Evolutionary conservation across 2,888 invertebrate species (phyloP), one percentile per base, ranked within the genome.

Genomic region (Empis stercorea): DNA sequence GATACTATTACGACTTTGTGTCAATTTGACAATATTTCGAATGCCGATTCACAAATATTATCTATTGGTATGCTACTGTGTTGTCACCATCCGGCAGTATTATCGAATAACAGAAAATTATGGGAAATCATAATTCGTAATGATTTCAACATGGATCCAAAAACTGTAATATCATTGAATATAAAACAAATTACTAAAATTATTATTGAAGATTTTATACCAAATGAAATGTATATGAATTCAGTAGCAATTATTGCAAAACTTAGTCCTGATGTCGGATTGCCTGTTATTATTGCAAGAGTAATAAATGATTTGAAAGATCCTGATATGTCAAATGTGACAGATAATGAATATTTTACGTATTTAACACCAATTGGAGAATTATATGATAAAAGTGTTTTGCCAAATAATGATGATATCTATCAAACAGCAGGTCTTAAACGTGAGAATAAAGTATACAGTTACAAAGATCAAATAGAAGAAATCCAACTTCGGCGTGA

Each of bases 381-480:
- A 61, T 74, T 97, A 0, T 96, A 85, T 64, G 93, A 97, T 69
- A 93, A 88, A 71, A 82, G 81, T 55, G 80, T 86, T 1, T 69
- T 87, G 44, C 83, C 84, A 15, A 65, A 61, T 44, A 56, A 49
- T 15, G 64, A 65, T 40, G 61, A 66, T 36, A 61, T 64, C 44
- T 68, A 66, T 51, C 57, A 59, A 15, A 64, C 63, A 11, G 54
- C 57, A 14, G 64, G 96, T 59, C 76, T 96, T 65, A 93, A 91
- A 67, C 77, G 95, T 14, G 97, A 97, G 66, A 96, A 92, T 66
- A 96, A 95, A 70, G 88, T 84, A 2, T 97, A 97, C 67, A 92
- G 93, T 52, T 95, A 91, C 66, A 91, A 93, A 63, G 97, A 97
- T 52, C 97, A 99, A 65, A 75, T 93, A 60, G 96, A 95, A 61